These are phyloP conservation scores for Galeopterus variegatus DNA, from an alignment of 2,113 vertebrate genomes.

Conservation along the genomic window DNA sequence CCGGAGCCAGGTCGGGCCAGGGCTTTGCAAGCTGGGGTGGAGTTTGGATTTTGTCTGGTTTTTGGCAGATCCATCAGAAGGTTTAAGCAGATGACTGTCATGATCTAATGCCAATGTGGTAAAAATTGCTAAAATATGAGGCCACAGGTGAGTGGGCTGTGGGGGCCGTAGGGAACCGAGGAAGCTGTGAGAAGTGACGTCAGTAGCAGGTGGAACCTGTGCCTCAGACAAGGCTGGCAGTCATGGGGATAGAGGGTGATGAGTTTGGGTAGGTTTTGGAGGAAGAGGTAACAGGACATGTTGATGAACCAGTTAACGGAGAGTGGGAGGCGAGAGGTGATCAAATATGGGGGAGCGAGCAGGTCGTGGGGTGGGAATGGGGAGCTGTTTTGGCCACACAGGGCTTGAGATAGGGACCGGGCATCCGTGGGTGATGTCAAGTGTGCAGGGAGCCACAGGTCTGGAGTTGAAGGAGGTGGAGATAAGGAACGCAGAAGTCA, in stretches of 20 bases:
- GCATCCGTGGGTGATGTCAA: accelerated
- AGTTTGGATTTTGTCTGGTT: background rate
- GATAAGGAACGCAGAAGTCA: accelerated
- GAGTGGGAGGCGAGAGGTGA: background rate
- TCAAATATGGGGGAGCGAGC: accelerated
- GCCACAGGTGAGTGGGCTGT: accelerated
- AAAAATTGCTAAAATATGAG: background rate
- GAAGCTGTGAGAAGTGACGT: background rate
- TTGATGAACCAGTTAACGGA: accelerated
- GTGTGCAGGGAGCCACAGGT: background rate
- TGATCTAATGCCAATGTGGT: background rate
- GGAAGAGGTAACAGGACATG: background rate
- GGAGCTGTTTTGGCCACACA: accelerated
- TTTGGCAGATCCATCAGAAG: background rate
- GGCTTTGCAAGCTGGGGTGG: background rate
- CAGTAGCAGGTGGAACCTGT: accelerated
- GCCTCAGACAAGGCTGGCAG: background rate
- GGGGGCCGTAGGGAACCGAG: accelerated
- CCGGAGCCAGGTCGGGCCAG: background rate
- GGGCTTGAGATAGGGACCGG: accelerated
- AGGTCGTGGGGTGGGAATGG: accelerated
- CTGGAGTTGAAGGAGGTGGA: background rate
- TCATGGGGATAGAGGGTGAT: accelerated
- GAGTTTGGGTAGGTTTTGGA: background rate
- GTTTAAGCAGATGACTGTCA: accelerated